Evolutionary conservation across 2,797 vertebrate genomes (phyloP).

Genomic region (Poeciliopsis gracilis): DNA sequence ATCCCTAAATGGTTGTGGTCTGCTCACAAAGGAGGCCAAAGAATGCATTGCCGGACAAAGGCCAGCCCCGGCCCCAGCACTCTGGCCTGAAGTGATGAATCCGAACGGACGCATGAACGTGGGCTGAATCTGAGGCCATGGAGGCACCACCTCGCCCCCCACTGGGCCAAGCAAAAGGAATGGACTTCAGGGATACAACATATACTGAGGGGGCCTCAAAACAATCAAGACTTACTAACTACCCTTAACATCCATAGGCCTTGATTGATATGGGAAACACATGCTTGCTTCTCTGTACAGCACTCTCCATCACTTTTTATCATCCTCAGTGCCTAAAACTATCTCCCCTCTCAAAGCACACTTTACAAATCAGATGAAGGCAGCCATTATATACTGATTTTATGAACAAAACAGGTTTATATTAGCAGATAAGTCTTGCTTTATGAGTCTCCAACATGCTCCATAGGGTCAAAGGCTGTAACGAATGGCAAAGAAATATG

Average conservation of each 20-base stretch:
- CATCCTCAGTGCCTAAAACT: slow-evolving; percentile 77
- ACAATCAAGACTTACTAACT: slow-evolving; percentile 93
- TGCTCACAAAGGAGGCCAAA: slow-evolving; percentile 91
- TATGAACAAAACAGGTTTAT: slow-evolving; percentile 80
- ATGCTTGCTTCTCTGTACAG: slow-evolving; percentile 74
- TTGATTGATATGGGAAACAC: slow-evolving; percentile 99
- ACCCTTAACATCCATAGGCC: slow-evolving; percentile 88
- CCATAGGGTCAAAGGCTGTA: slow-evolving; percentile 49
- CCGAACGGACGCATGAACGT: slow-evolving; percentile 98
- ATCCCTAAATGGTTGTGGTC: slow-evolving; percentile 94
- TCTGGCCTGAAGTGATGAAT: slow-evolving; percentile 90
- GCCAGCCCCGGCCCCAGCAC: slow-evolving; percentile 79
- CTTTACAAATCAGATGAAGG: slow-evolving; percentile 70
- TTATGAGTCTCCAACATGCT: slow-evolving; percentile 49
- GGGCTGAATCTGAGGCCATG: slow-evolving; percentile 88
- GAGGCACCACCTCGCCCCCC: slow-evolving; percentile 83
- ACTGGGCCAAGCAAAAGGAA: slow-evolving; percentile 89
- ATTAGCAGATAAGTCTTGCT: slow-evolving; percentile 64
- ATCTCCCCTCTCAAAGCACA: slow-evolving; percentile 71
- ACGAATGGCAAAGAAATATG: slow-evolving; percentile 73
- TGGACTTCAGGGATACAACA: slow-evolving; percentile 78
- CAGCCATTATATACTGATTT: slow-evolving; percentile 77
- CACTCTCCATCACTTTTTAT: slow-evolving; percentile 72
- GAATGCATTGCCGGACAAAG: slow-evolving; percentile 93
- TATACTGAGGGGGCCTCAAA: slow-evolving; percentile 85